Conservation (phyloP, 2,113 vertebrate genomes). For the Lanius collurio region DNA sequence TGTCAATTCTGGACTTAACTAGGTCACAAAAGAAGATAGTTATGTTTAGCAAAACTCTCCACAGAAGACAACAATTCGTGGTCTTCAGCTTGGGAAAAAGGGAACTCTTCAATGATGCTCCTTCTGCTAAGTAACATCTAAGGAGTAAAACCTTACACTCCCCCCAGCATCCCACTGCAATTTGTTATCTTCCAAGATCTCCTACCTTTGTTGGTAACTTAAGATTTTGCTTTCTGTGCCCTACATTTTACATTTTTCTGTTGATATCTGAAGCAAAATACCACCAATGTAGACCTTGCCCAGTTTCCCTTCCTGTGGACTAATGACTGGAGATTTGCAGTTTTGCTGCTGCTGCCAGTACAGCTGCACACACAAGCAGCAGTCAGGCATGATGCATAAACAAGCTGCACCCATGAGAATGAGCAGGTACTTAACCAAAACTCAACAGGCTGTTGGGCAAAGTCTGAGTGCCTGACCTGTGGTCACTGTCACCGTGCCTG, state of each 20-base stretch:
- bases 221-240: neutral
- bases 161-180: neutral
- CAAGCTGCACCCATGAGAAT: rapidly evolving
- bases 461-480: neutral
- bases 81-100: neutral
- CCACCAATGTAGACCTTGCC: neutral
- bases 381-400: neutral
- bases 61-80: neutral
- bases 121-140: neutral
- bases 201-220: neutral
- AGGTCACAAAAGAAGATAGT: neutral
- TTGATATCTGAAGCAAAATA: neutral
- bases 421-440: neutral
- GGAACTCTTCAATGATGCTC: neutral
- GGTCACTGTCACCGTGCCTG: neutral
- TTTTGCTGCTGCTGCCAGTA: neutral
- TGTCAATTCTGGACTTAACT: neutral
- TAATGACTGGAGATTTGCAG: neutral
- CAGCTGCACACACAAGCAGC: neutral
- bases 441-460: neutral
- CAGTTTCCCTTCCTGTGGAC: neutral
- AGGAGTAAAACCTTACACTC: neutral
- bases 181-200: neutral
- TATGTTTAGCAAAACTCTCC: neutral
- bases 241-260: neutral